These are phyloP conservation scores for Acanthornis magna DNA, from an alignment of 2,797 vertebrate species.

Conservation along the genomic window DNA sequence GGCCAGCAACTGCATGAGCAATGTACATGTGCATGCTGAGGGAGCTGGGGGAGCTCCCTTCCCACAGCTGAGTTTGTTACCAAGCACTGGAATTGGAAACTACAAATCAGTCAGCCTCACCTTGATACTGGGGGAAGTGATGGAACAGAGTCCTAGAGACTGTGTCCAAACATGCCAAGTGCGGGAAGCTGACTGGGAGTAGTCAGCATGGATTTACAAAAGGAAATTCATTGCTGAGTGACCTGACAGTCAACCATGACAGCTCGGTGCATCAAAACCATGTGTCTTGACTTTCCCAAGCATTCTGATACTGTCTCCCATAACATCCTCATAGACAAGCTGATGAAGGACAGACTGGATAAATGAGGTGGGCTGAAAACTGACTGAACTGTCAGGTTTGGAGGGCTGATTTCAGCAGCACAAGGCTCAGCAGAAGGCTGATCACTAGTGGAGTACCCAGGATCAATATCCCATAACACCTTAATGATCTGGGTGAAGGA, in stretches of 20 bases:
- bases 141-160: not conserved
- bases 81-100: not conserved
- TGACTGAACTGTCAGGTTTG: not conserved
- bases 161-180: not conserved
- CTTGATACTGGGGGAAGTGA: fast-evolving
- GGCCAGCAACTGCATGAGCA: not conserved
- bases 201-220: not conserved
- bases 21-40: fast-evolving
- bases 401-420: not conserved
- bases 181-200: not conserved
- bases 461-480: not conserved
- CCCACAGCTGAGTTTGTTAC: not conserved
- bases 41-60: not conserved
- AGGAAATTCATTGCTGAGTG: not conserved
- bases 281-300: not conserved
- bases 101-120: not conserved
- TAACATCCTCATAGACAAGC: not conserved
- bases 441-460: not conserved
- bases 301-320: not conserved
- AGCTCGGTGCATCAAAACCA: not conserved
- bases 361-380: not conserved
- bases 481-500: not conserved
- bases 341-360: not conserved
- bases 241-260: not conserved
- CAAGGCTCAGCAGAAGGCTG: not conserved